Evolutionary conservation across 2,888 invertebrate species (phyloP), one percentile per base, ranked within the genome.

Genomic region (Caenorhabditis uteleia): DNA sequence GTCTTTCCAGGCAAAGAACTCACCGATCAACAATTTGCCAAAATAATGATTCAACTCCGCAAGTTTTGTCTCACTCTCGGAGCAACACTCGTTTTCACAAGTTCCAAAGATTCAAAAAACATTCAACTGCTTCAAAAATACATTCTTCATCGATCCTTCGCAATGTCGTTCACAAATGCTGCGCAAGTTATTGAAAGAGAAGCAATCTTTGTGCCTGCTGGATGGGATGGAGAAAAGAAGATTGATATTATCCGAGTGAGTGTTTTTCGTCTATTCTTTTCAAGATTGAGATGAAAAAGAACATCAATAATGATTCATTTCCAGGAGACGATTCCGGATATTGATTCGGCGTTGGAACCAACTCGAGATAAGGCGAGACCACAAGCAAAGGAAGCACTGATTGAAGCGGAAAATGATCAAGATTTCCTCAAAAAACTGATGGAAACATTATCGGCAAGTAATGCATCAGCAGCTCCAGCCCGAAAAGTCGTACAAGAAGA

Each of bases 201-300:
- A 36, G 59, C 67, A 16, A 68, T 82, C 26, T 78, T 82, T 50
- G 74, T 82, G 7, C 82, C 82, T 6, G 75, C 82, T 20, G 82
- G 82, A 5, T 82, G 82, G 82, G 82, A 82, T 54, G 68, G 75
- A 6, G 73, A 77, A 38, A 74, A 77, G 50, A 82, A 82, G 60
- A 74, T 82, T 44, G 58, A 64, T 31, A 64, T 64, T 25, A 57
- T 58, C 26, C 48, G 58, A n/a, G 55, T 61, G 14, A 47, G 39
- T 14, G 6, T 29, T 10, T 21, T 21, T 20, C 21, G 20, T 34
- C 16, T 33, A 23, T 48, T 18, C 20, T 31, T 33, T 43, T 53
- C 10, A n/a, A n/a, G n/a, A n/a, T n/a, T n/a, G n/a, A n/a, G n/a
- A n/a, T n/a, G n/a, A n/a, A 40, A 20, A 40, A 40, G 20, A 40